A percentile compares a stretch with the other conserved stretches of the same genome.
Evolutionary conservation across 2,113 vertebrate genomes (phyloP).

Genomic region (Fukomys damarensis): DNA sequence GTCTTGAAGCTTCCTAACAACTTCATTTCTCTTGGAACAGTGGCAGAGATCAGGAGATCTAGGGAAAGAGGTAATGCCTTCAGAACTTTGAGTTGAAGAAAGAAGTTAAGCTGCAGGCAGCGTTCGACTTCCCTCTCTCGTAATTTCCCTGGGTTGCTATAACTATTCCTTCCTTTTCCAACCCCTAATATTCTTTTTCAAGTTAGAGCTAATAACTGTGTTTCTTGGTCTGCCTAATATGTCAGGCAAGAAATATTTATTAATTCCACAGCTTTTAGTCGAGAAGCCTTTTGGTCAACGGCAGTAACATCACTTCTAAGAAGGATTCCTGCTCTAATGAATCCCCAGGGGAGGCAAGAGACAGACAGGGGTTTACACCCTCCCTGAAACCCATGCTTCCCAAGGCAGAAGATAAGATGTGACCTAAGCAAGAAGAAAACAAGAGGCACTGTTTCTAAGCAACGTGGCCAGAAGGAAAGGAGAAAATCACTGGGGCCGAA

Average conservation of each 20-base stretch:
- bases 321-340: neutral
- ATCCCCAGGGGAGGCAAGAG: neutral
- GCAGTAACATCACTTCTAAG: neutral
- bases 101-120: neutral
- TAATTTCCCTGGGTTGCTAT: neutral
- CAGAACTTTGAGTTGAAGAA: neutral
- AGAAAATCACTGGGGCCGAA: neutral
- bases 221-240: slow-evolving; percentile 5
- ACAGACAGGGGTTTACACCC: neutral
- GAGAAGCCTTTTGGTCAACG: slow-evolving; percentile 4
- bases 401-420: neutral
- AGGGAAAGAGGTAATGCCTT: neutral
- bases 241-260: slow-evolving; percentile 27
- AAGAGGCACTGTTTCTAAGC: neutral
- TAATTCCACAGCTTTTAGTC: neutral
- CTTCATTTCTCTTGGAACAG: neutral
- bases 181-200: neutral
- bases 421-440: neutral
- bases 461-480: neutral
- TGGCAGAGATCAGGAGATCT: neutral
- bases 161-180: neutral
- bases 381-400: neutral
- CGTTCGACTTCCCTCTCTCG: neutral
- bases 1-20: neutral
- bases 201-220: neutral